phyloP scores from a whole-genome alignment of 2,888 invertebrate species.

The Beris morrisii region DNA sequence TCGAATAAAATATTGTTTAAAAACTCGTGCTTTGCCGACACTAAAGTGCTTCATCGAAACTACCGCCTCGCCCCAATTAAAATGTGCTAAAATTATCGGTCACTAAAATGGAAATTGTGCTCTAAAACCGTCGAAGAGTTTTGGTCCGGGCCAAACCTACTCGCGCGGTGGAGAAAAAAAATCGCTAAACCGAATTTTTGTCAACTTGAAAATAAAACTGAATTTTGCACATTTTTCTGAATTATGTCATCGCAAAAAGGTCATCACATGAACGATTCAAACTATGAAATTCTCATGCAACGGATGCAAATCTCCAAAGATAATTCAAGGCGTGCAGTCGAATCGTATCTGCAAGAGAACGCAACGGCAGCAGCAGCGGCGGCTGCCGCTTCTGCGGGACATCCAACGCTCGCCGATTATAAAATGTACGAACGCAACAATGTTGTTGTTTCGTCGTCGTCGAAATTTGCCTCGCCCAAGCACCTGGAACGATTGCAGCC shows the following conservation, averaged over 20 bases:
- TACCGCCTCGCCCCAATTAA: no score
- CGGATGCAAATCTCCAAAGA: slow-evolving; percentile 47
- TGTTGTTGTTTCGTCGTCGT: slow-evolving; percentile 57
- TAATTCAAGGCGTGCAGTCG: slow-evolving; percentile 60
- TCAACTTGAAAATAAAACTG: no score
- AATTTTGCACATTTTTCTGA: no score
- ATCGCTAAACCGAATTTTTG: no score
- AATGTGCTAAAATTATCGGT: no score
- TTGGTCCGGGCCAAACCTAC: no score
- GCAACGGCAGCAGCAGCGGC: slow-evolving; percentile 46
- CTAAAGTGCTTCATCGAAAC: no score
- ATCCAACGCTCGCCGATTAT: slow-evolving; percentile 51
- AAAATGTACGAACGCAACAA: slow-evolving; percentile 69
- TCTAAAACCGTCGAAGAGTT: no score
- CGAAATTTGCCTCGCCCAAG: slow-evolving; percentile 77
- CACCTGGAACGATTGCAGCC: slow-evolving; percentile 57
- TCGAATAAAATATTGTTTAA: no score
- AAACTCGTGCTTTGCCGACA: no score
- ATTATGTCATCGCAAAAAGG: slow-evolving; percentile 40
- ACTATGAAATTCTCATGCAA: slow-evolving; percentile 52
- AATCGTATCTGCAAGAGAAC: slow-evolving; percentile 65
- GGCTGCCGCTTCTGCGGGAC: not conserved
- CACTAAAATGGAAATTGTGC: no score
- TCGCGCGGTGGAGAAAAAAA: no score
- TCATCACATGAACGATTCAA: slow-evolving; percentile 43